A percentile compares a stretch with the other conserved stretches of the same genome.
phyloP scores from a whole-genome alignment of 1,140 invertebrate genomes.

The Cyclina sinensis region DNA sequence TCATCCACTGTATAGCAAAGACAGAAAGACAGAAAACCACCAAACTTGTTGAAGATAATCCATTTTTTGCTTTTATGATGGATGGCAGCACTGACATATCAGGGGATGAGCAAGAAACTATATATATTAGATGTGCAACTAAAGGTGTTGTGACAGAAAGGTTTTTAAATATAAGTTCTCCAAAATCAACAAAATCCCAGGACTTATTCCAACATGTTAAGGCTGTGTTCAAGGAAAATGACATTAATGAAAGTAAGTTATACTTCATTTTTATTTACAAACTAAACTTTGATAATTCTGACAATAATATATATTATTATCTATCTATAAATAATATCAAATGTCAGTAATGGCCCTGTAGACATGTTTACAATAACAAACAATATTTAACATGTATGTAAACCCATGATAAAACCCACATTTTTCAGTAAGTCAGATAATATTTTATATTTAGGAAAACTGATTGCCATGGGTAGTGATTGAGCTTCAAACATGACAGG shows the following conservation, averaged over 20 bases:
- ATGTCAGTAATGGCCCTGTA: neutral
- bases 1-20: neutral
- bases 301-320: neutral
- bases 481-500: conserved; percentile 67
- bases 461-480: conserved; percentile 57
- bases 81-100: conserved; percentile 21
- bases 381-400: neutral
- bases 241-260: conserved; percentile 48
- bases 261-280: neutral
- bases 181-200: conserved; percentile 39
- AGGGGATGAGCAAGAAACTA: conserved; percentile 36
- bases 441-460: conserved; percentile 56
- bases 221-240: neutral
- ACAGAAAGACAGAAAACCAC: neutral
- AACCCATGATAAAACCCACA: neutral
- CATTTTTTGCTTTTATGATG: conserved; percentile 11
- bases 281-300: neutral
- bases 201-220: conserved; percentile 45
- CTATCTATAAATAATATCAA: neutral
- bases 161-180: conserved; percentile 59
- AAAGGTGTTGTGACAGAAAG: conserved; percentile 40
- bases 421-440: neutral
- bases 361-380: neutral
- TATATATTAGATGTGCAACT: neutral
- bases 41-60: neutral